A percentile compares a stretch with the other conserved stretches of the same genome.
Evolutionary conservation across 2,888 invertebrate species (phyloP).

Genomic region (Dolichopus griseipennis): DNA sequence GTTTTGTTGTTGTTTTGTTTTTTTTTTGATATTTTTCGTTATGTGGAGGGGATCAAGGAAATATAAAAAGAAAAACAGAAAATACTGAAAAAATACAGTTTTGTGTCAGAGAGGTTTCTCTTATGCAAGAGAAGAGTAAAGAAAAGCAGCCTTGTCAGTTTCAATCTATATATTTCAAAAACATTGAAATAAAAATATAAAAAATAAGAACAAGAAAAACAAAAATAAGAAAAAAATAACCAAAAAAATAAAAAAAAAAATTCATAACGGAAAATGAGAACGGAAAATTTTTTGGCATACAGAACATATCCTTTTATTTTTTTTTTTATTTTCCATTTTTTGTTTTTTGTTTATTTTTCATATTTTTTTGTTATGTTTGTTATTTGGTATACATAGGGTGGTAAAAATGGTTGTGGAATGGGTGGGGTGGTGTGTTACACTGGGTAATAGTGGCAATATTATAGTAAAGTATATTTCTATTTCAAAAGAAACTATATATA

Average conservation of each 20-base stretch:
- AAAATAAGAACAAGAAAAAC: neutral
- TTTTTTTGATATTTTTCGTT: no score
- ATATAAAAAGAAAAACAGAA: neutral
- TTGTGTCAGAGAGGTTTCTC: neutral
- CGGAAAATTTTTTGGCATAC: slow-evolving; percentile 2
- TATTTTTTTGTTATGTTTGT: no score
- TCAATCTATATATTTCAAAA: neutral
- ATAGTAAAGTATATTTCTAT: no score
- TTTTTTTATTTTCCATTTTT: neutral
- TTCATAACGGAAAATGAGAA: no score
- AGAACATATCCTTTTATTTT: neutral
- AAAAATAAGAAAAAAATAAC: neutral
- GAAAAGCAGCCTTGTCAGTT: neutral
- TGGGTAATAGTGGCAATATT: no score
- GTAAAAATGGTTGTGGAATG: no score
- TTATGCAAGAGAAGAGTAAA: neutral
- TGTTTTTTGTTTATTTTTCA: no score
- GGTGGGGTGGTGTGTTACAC: no score
- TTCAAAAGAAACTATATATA: no score
- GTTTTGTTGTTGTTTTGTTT: no score
- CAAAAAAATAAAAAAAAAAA: no score
- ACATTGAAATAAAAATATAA: neutral
- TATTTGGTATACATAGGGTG: no score
- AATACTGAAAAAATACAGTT: neutral
- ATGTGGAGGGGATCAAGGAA: neutral